Base-by-base conservation (phyloP, 2,888 invertebrate species). In the Spialia ferax region DNA sequence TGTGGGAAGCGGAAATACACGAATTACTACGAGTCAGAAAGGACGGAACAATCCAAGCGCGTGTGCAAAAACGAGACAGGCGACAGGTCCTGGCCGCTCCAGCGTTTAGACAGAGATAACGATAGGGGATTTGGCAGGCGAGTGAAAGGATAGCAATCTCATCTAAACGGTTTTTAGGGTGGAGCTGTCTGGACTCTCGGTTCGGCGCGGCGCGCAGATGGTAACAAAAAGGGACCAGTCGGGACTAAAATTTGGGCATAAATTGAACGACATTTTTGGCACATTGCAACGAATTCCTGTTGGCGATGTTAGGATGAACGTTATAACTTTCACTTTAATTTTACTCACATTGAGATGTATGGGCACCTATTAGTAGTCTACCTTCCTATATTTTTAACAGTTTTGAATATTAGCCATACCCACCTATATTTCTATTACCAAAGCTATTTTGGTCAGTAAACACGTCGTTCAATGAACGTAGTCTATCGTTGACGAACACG, bases 261-360 rank as follows among this genome's bases (percentile, higher is more conserved):
- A 91, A 90, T 92, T 91, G 93, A 91, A 90, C 89, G 89, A 86
- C 91, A 92, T 93, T 91, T 92, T 91, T 91, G 89, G 88, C 83
- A 88, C 87, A 88, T 88, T 69, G 69, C 52, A 63, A 73, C 75
- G 79, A 78, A 75, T 78, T 74, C 79, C 78, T 85, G 80, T 84
- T 74, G 78, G 78, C 29, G 81, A 79, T 81, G 78, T 48, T 42
- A 60, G 32, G 56, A 45, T 32, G 62, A 54, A 68, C 59, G 22
- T 56, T 62, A 29, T 35, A 62, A 50, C 62, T 68, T 68, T 68
- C 56, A 68, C 42, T 66, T 66, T 18, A 18, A 52, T 20, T 15
- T 66, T 11, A 22, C n/a, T 11, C n/a, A 26, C 50, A 26, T 54
- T 61, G 32, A 48, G 15, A 55, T 15, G 45, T 55, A 26, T 22